Base-by-base conservation (phyloP, 92 coral and sea anemone species). In the Actinernus sp. region DNA sequence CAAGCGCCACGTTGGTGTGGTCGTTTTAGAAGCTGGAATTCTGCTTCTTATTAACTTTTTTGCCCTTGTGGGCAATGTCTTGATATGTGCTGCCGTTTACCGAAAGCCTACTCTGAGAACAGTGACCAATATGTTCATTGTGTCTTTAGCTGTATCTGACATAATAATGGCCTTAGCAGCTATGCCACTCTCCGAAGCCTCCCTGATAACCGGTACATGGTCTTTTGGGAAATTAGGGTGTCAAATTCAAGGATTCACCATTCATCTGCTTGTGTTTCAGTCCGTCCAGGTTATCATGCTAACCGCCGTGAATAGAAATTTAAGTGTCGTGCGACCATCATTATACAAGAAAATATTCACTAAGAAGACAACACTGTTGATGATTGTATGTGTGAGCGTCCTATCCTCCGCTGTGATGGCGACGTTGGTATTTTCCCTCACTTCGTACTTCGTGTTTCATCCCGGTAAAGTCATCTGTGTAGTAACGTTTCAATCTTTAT, bases 381-480 rank as follows among this genome's bases (percentile, higher is more conserved):
- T 90, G 52, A 81, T 86, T 22, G 13, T 76, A 0, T 70, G 47
- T 2, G 78, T 86, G 1, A 61, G 47, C 25, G 0, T 81, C 24
- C 9, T 71, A 12, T 66, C 96, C 11, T 83, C 89, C n/a, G 61
- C 70, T 16, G 51, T 81, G 5, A 80, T 86, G 52, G 92, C 88
- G 6, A 34, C 70, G 1, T 67, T 90, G 16, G 79, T 76, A 32
- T 49, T 81, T 21, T 34, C 64, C 26, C 69, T 74, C 19, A 52
- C 86, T 0, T 59, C 71, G 1, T 46, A 79, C 49, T 90, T 86
- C 31, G 53, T 49, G 0, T 90, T 90, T 72, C 96, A 90, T 34
- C 92, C 96, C 5, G 89, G 96, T 44, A 90, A 90, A 71, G 96
- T 56, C 6, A 65, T 90, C 39, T 90, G 96, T 51, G 89, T 76